Percentiles rank a stretch among this genome's conserved stretches.
These are phyloP conservation scores for Trachymyrmex cornetzi DNA, from an alignment of 1,140 invertebrate species.

Conservation along the genomic window DNA sequence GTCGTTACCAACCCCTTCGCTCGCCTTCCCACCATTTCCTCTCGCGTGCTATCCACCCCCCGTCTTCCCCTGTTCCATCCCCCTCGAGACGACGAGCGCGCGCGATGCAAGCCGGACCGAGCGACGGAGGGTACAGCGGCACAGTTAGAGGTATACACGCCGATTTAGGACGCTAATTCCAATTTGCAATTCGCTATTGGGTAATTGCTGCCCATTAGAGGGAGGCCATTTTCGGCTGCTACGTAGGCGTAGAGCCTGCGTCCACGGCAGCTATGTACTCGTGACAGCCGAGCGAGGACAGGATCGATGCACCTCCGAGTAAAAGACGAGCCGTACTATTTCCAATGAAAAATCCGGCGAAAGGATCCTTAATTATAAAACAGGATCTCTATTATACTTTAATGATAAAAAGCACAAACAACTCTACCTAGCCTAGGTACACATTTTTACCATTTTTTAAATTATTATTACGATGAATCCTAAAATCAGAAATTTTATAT, in stretches of 20 bases:
- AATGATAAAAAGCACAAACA: neutral
- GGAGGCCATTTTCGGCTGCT: slow-evolving; percentile 69
- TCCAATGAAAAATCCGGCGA: neutral
- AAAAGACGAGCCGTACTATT: slow-evolving; percentile 20
- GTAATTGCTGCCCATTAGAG: slow-evolving; percentile 77
- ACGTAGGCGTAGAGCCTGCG: slow-evolving; percentile 36
- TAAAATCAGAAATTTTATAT: neutral
- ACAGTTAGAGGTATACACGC: slow-evolving; percentile 71
- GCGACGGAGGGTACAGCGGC: slow-evolving; percentile 54
- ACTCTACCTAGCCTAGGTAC: too few relatives aligned
- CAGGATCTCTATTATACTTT: neutral
- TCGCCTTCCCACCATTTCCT: slow-evolving; percentile 16
- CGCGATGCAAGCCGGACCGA: slow-evolving; percentile 69
- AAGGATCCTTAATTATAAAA: neutral
- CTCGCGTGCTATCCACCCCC: slow-evolving; percentile 13
- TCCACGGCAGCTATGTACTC: slow-evolving; percentile 10
- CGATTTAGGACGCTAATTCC: slow-evolving; percentile 77
- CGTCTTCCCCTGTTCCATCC: slow-evolving; percentile 3
- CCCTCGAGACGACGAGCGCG: slow-evolving; percentile 58
- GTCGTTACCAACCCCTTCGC: slow-evolving; percentile 69
- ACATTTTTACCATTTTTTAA: neutral
- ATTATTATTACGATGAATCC: neutral
- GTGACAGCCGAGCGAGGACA: slow-evolving; percentile 4
- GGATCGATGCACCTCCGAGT: slow-evolving; percentile 27
- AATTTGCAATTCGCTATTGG: slow-evolving; percentile 78